Conservation (phyloP, 2,888 invertebrate species). For the Blastobasis adustella region DNA sequence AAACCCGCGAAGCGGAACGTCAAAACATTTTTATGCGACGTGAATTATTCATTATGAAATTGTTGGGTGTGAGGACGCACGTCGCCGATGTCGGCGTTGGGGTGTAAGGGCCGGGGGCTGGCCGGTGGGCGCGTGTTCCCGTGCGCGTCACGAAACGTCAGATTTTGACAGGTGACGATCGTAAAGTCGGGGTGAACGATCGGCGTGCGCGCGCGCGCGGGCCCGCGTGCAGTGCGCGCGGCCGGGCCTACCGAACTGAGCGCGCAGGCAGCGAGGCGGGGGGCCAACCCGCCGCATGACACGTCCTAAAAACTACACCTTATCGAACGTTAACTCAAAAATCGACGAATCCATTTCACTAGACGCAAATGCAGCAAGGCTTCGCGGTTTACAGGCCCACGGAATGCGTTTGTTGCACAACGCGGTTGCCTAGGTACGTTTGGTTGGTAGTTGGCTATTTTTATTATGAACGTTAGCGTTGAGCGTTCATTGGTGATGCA, state of each 20-base stretch:
- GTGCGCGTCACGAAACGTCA: conserved; percentile 47
- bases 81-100: conserved; percentile 5
- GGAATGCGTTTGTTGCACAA: too few species aligned
- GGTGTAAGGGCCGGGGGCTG: conserved; percentile 1
- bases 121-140: too few species aligned
- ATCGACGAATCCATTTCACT: too few species aligned
- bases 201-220: conserved; percentile 36
- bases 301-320: conserved; percentile 31
- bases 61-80: too few species aligned
- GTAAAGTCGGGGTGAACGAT: conserved; percentile 43
- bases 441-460: too few species aligned
- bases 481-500: too few species aligned
- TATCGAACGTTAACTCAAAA: conserved; percentile 30
- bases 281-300: conserved; percentile 8
- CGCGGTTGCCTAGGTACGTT: too few species aligned
- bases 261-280: conserved; percentile 11
- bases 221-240: conserved; percentile 46
- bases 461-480: too few species aligned
- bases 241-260: conserved; percentile 48
- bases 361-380: too few species aligned
- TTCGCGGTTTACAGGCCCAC: too few species aligned
- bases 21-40: conserved; percentile 38
- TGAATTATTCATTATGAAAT: conserved; percentile 38
- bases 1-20: conserved; percentile 34
- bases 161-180: conserved; percentile 63